phyloP scores from a whole-genome alignment of 2,888 invertebrate species.

The Argynnis bischoffii region DNA sequence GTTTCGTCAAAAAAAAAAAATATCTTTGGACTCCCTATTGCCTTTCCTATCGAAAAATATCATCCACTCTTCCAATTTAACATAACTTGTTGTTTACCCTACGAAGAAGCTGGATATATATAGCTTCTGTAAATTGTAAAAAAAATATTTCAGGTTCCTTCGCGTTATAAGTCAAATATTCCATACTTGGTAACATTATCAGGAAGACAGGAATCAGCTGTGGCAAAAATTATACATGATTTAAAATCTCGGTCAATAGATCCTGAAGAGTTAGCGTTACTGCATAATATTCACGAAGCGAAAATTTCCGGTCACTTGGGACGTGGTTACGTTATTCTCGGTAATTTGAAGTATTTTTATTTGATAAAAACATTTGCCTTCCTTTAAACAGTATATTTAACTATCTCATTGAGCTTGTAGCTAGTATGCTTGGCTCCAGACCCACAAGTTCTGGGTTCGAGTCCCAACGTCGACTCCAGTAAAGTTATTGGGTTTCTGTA shows the following conservation, averaged over 20 bases:
- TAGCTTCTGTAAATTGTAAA: neutral
- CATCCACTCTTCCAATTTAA: too few species aligned
- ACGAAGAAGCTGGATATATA: too few species aligned
- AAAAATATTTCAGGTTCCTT: constrained; percentile 49
- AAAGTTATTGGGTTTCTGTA: too few species aligned
- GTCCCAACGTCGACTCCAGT: too few species aligned
- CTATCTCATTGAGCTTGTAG: too few species aligned
- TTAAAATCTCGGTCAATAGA: constrained; percentile 62
- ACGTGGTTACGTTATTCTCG: constrained; percentile 60
- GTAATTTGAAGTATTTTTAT: constrained; percentile 41
- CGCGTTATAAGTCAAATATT: constrained; percentile 54
- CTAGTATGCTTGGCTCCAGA: too few species aligned
- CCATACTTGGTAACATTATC: constrained; percentile 62
- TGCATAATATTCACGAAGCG: constrained; percentile 60
- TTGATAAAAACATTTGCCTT: neutral
- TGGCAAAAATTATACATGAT: constrained; percentile 52
- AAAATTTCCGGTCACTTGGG: constrained; percentile 62
- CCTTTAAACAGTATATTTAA: too few species aligned
- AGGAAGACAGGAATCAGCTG: constrained; percentile 54
- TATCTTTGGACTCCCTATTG: too few species aligned
- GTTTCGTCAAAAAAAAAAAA: too few species aligned
- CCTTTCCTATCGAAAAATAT: too few species aligned
- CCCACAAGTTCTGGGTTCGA: too few species aligned
- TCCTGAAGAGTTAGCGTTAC: constrained; percentile 62
- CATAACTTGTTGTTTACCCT: too few species aligned